A percentile compares a stretch with the other conserved stretches of the same genome.
Evolutionary conservation across 2,113 vertebrate species (phyloP).

Genomic region (Ammodytes dubius): DNA sequence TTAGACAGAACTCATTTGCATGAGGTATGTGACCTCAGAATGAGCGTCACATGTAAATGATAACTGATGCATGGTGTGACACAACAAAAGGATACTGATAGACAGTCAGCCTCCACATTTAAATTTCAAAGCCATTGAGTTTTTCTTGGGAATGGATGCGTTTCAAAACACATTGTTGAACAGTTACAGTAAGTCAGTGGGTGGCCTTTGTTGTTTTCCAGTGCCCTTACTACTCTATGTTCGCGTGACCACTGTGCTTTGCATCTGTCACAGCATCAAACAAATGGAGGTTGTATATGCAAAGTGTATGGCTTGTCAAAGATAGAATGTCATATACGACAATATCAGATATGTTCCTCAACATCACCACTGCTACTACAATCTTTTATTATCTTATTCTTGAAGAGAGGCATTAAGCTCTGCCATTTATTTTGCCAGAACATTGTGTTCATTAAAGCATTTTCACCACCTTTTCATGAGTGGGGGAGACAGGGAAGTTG

Average conservation of each 20-base stretch:
- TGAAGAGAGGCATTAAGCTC: constrained; percentile 38
- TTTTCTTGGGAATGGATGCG: constrained; percentile 49
- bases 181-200: constrained; percentile 54
- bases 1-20: constrained; percentile 70
- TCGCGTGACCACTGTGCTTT: constrained; percentile 64
- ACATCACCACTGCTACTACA: constrained; percentile 5
- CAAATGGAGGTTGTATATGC: constrained; percentile 76
- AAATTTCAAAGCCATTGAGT: constrained; percentile 69
- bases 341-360: constrained; percentile 51
- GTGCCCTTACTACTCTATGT: constrained; percentile 1
- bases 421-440: background rate
- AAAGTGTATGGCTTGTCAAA: constrained; percentile 67
- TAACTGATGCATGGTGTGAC: constrained; percentile 52
- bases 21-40: constrained; percentile 48
- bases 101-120: constrained; percentile 19
- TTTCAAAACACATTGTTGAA: constrained; percentile 55
- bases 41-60: constrained; percentile 66
- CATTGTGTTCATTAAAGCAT: background rate
- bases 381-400: constrained; percentile 56
- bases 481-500: background rate
- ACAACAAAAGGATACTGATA: constrained; percentile 58
- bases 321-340: constrained; percentile 46
- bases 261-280: constrained; percentile 77
- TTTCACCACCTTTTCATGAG: background rate
- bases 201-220: constrained; percentile 39